Evolutionary conservation across 64 coral and sea anemone species (phyloP).

Genomic region (Pachyseris speciosa): DNA sequence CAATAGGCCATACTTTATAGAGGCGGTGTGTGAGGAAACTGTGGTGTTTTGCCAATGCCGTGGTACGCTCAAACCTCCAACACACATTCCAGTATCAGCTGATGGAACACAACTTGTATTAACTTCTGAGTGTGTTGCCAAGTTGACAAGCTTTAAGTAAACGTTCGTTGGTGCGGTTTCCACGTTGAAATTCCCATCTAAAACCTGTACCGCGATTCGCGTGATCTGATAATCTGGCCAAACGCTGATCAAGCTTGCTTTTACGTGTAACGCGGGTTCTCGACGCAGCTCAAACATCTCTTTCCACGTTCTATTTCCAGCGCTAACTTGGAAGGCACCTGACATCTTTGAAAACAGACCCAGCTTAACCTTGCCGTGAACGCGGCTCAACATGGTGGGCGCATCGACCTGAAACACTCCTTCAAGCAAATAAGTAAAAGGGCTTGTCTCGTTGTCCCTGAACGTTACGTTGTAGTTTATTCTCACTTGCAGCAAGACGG

Average conservation of each 20-base stretch:
- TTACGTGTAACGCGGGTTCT: slow-evolving; percentile 49
- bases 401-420: slow-evolving; percentile 14
- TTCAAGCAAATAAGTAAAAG: slow-evolving; percentile 10
- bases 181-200: slow-evolving; percentile 39
- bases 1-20: not conserved
- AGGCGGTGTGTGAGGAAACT: not conserved
- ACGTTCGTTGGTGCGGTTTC: slow-evolving; percentile 23
- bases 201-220: slow-evolving; percentile 39
- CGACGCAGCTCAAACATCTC: not conserved
- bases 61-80: not conserved
- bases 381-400: slow-evolving; percentile 6
- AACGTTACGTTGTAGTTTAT: slow-evolving; percentile 41
- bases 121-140: not conserved
- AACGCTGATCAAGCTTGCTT: slow-evolving; percentile 41
- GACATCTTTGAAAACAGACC: slow-evolving; percentile 53
- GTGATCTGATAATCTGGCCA: slow-evolving; percentile 53
- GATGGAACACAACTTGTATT: not conserved
- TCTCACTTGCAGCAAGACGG: not conserved
- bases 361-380: not conserved
- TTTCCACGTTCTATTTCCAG: not conserved
- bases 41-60: not conserved
- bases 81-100: slow-evolving; percentile 12
- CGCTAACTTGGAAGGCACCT: slow-evolving; percentile 31
- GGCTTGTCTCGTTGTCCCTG: slow-evolving; percentile 23
- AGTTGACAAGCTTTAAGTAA: slow-evolving; percentile 24